Base-by-base conservation (phyloP, 2,797 vertebrate genomes). In the Artibeus lituratus region DNA sequence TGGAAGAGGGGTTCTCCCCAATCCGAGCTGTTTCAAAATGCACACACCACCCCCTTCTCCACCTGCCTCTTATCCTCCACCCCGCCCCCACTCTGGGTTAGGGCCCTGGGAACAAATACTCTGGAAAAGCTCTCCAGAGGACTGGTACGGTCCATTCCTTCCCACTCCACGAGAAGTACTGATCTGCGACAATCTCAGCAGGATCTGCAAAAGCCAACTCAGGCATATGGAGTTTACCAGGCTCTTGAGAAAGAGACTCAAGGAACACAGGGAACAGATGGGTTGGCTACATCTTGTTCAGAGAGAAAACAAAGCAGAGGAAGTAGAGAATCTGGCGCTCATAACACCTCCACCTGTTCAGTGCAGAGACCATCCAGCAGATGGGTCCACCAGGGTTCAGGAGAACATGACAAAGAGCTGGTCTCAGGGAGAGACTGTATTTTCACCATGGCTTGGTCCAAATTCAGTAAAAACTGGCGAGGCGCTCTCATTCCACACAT, bases 401-500 rank as follows among this genome's bases (percentile, higher is more conserved):
- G 10, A 94, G 35, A 51, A 42, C 15, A 78, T 5, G 93, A 94
- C 94, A 92, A 94, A 97, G 42, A 91, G 26, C 47, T 62, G 65
- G 80, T 90, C 73, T n/a, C 26, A 96, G 53, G 69, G 90, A 96
- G 90, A 67, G 81, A 85, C 62, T 55, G 44, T 91, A 87, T 93
- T 92, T 83, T 94, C 70, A 96, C 65, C 92, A 83, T n/a, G 59
- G 81, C 89, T 35, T 24, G 77, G 83, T 97, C 97, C 96, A 98
- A 98, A 95, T 96, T 96, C 96, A 97, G 94, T 51, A 97, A 96
- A 95, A 97, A 92, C 35, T 95, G 35, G 98, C 97, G 98, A 96
- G 96, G 96, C 95, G 95, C 22, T 96, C 92, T 94, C 3, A 0
- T 96, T 98, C 97, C 97, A 98, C 95, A 94, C 95, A 96, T 95